These are phyloP conservation scores for Phortica variegata DNA, from an alignment of 1,140 invertebrate genomes.

Conservation along the genomic window DNA sequence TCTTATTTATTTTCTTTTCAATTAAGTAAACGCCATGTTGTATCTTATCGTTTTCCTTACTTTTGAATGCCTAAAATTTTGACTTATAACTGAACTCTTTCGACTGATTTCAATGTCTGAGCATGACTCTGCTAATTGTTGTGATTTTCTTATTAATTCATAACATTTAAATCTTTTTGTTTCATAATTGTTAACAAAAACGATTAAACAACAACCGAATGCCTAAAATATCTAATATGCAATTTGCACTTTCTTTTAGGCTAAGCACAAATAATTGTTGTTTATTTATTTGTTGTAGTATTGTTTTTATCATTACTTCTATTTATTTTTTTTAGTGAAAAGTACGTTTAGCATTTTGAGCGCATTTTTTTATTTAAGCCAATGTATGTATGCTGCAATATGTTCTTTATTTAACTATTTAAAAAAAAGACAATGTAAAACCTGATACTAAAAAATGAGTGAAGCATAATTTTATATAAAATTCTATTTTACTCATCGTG, in stretches of 20 bases:
- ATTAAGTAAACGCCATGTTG: conserved; percentile 15
- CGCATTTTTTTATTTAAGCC: conserved; percentile 36
- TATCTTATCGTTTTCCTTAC: not conserved
- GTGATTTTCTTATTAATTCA: conserved; percentile 4
- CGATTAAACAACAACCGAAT: not conserved
- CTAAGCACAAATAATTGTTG: no score
- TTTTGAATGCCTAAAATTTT: conserved; percentile 7
- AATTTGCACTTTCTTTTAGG: conserved; percentile 51
- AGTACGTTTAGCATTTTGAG: conserved; percentile 26
- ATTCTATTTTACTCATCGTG: not conserved
- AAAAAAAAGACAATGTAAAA: no score
- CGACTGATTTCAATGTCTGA: conserved; percentile 6
- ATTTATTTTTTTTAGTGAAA: conserved; percentile 29
- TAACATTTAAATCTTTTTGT: no score
- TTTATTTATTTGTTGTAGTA: conserved; percentile 13
- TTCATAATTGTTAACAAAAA: no score
- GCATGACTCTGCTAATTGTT: conserved; percentile 7
- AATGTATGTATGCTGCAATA: conserved; percentile 47
- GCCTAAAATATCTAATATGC: not conserved
- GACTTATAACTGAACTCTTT: conserved; percentile 15
- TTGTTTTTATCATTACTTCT: conserved; percentile 14
- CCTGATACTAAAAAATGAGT: no score
- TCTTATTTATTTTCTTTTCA: conserved; percentile 1
- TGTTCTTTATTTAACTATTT: conserved; percentile 1
- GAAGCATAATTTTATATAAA: not conserved